Base-by-base conservation (phyloP, 2,113 vertebrate genomes). In the Edolisoma coerulescens region DNA sequence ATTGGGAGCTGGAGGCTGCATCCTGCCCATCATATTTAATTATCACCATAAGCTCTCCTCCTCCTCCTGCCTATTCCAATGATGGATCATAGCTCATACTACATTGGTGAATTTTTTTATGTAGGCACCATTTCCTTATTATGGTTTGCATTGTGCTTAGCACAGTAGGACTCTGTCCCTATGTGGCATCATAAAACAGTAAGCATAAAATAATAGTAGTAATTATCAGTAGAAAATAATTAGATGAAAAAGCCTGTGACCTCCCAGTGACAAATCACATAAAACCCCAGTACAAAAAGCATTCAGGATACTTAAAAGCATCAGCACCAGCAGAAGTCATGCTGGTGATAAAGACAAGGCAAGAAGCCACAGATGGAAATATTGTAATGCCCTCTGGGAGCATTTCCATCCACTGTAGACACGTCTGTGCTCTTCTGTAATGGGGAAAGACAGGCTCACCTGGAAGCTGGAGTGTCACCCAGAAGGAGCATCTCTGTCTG, bases 201-300 rank as follows among this genome's bases (percentile, higher is more conserved):
- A 89, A 84, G 86, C 64, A 75, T 87, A 87, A 95, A 91, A 84
- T 78, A 95, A 73, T 67, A 93, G 87, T 50, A 89, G 86, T 89
- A 96, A 97, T 95, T 95, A 94, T 81, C 86, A 95, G 80, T 4
- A 78, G 94, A 90, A 95, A 93, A 92, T 78, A 93, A 95, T 95
- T 88, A 96, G 91, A 92, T 27, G 68, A 81, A 90, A 83, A 87
- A 81, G 80, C 84, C 64, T 84, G 64, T 44, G 84, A 93, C 93
- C 96, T 96, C 93, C 91, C 69, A 89, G 91, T 44, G 76, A 91
- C 89, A 95, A 95, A 89, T 37, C 69, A 81, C 39, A 95, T 78
- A 86, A 90, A 92, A 60, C 5, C 4, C 68, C 10, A 21, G 56
- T 44, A 74, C 21, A 81, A 59, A 74, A 92, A 77, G 73, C 76